These are phyloP conservation scores for Myotis planiceps DNA, from an alignment of 2,797 vertebrate genomes.

Conservation along the genomic window DNA sequence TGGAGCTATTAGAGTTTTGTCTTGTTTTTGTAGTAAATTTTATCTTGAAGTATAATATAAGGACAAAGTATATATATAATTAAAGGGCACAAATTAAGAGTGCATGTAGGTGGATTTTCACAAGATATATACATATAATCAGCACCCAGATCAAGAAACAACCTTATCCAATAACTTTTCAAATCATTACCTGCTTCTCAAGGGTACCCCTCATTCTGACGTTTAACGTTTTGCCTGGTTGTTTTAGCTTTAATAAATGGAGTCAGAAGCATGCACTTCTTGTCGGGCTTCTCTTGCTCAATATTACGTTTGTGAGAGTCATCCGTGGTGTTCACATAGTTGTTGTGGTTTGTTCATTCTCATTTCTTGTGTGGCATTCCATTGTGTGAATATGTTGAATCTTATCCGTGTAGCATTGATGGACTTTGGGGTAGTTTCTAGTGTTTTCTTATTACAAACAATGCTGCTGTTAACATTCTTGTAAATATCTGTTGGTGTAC, in stretches of 20 bases:
- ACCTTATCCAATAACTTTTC: background rate
- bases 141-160: background rate
- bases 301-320: background rate
- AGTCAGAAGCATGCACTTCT: background rate
- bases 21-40: slow-evolving; percentile 12
- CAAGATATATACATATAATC: background rate
- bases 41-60: background rate
- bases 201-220: background rate
- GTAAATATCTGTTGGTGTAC: background rate
- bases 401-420: background rate
- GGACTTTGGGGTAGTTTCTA: background rate
- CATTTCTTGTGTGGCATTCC: background rate
- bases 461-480: background rate
- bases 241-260: background rate
- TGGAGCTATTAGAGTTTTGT: background rate
- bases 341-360: background rate
- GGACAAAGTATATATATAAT: background rate
- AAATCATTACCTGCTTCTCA: background rate
- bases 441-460: background rate
- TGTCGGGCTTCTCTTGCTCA: background rate
- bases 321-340: background rate
- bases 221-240: background rate
- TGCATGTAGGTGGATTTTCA: background rate
- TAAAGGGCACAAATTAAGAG: background rate
- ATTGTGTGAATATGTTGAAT: background rate